Evolutionary conservation across 2,888 invertebrate genomes (phyloP).

Genomic region (Tromatobia lineatoria): DNA sequence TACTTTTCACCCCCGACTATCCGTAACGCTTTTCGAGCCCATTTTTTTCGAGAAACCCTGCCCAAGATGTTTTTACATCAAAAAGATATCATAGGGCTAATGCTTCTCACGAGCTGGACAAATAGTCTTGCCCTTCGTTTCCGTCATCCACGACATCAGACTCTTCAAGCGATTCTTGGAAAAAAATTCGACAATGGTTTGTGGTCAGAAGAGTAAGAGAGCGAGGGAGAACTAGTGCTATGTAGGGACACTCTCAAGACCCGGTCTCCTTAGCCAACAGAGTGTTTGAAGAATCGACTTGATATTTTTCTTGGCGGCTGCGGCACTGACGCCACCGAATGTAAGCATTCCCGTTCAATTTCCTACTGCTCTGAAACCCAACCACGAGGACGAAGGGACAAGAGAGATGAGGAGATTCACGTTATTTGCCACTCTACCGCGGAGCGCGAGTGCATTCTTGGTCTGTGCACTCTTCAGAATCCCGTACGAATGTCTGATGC

Average conservation of each 20-base stretch:
- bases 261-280: slow-evolving; percentile 46
- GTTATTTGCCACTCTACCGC: slow-evolving; percentile 43
- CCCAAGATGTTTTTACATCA: not conserved
- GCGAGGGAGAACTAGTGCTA: slow-evolving; percentile 2
- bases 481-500: slow-evolving; percentile 3
- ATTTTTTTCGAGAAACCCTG: no score
- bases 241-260: slow-evolving; percentile 44
- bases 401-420: slow-evolving; percentile 26
- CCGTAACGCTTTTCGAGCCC: no score
- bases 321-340: slow-evolving; percentile 39
- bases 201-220: slow-evolving; percentile 11
- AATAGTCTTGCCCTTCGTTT: slow-evolving; percentile 1
- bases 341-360: slow-evolving; percentile 64
- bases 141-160: slow-evolving; percentile 9
- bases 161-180: slow-evolving; percentile 26
- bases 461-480: slow-evolving; percentile 41
- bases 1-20: no score
- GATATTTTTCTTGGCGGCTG: slow-evolving; percentile 65
- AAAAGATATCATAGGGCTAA: not conserved
- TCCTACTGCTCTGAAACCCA: slow-evolving; percentile 41
- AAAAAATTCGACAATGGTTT: slow-evolving; percentile 16
- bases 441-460: slow-evolving; percentile 13
- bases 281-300: slow-evolving; percentile 69
- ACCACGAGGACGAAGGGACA: slow-evolving; percentile 20
- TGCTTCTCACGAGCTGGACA: not conserved